A percentile compares a stretch with the other conserved stretches of the same genome.
These are phyloP conservation scores for Amorpha juglandis DNA, from an alignment of 2,888 invertebrate species.

Conservation along the genomic window DNA sequence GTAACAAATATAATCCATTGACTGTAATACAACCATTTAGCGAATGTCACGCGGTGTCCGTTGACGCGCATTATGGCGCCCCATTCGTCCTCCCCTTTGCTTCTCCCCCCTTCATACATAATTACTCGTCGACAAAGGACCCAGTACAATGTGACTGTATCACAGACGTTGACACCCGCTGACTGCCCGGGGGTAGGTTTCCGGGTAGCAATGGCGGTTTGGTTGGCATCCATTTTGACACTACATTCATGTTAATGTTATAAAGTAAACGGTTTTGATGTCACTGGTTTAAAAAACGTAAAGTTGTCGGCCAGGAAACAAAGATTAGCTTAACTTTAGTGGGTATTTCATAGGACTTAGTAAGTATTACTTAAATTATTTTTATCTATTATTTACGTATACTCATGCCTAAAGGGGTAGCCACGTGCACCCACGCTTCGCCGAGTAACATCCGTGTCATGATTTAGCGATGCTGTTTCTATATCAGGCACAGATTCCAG, in stretches of 20 bases:
- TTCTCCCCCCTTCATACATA: constrained; percentile 53
- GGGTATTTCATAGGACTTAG: too few species aligned
- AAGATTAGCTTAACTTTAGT: too few species aligned
- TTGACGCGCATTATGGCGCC: constrained; percentile 22
- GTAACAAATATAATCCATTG: constrained; percentile 20
- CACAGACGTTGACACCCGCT: constrained; percentile 25
- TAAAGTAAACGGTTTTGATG: too few species aligned
- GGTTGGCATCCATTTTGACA: constrained; percentile 14
- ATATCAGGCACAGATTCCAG: too few species aligned
- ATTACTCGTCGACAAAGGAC: constrained; percentile 55
- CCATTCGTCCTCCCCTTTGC: background rate
- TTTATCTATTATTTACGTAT: too few species aligned
- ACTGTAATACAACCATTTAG: constrained; percentile 21
- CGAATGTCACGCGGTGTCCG: constrained; percentile 17
- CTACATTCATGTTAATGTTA: background rate
- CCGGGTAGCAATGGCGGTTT: constrained; percentile 16
- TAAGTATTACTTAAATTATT: too few species aligned
- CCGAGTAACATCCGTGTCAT: too few species aligned
- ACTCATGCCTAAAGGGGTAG: too few species aligned
- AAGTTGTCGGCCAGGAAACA: too few species aligned
- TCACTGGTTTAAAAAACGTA: too few species aligned
- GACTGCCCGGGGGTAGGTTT: constrained; percentile 16
- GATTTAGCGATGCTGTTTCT: too few species aligned
- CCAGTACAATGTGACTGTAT: constrained; percentile 42
- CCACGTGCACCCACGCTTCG: too few species aligned